These are phyloP conservation scores for Eupithecia tripunctaria DNA, from an alignment of 2,888 invertebrate species.

Conservation along the genomic window DNA sequence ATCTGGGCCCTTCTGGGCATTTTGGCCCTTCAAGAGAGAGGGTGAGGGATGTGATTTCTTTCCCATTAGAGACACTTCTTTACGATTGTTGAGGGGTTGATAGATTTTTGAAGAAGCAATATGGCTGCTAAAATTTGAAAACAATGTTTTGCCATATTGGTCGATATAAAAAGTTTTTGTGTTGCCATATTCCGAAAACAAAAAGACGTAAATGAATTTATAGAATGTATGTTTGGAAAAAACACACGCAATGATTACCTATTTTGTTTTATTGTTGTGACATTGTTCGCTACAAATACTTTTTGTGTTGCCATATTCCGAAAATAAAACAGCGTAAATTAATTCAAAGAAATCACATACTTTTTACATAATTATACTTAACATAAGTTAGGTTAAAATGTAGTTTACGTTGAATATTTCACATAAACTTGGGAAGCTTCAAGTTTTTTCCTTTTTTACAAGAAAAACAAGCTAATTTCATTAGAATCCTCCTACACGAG, in stretches of 20 bases:
- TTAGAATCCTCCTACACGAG: conserved; percentile 49
- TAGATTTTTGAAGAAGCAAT: conserved; percentile 11
- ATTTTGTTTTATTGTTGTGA: no score
- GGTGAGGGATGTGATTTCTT: conserved; percentile 62
- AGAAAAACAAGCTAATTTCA: conserved; percentile 43
- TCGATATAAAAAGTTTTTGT: background rate
- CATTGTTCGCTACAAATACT: background rate
- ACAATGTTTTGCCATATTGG: background rate
- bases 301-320: background rate
- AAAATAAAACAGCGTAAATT: background rate
- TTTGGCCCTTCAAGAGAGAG: conserved; percentile 22
- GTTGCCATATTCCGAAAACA: background rate
- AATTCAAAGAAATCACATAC: background rate
- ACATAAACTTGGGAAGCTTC: background rate
- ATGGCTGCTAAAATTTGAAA: conserved; percentile 4
- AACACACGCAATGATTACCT: no score
- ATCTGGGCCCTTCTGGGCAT: conserved; percentile 74
- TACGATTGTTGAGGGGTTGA: conserved; percentile 18
- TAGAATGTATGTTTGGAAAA: no score
- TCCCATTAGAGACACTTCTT: conserved; percentile 62
- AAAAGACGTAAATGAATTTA: background rate
- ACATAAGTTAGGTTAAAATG: background rate
- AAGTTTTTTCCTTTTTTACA: conserved; percentile 17
- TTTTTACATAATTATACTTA: background rate
- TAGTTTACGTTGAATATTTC: background rate